Conservation (phyloP, 2,113 vertebrate species). For the Ictalurus furcatus region DNA sequence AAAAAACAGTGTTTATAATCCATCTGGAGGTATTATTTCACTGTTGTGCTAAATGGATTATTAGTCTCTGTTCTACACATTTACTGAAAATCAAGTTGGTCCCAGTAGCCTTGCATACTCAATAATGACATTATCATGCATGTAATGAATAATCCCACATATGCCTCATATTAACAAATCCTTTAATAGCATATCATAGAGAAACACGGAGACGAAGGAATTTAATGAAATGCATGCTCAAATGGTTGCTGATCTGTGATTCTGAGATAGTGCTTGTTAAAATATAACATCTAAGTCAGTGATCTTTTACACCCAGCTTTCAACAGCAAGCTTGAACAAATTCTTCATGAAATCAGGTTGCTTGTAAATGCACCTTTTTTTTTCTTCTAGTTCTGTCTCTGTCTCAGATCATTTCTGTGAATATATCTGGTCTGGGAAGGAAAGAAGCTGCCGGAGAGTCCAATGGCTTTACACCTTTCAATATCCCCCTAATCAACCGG, state of each 20-base stretch:
- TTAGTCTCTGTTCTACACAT: conserved; percentile 37
- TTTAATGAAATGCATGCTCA: conserved; percentile 45
- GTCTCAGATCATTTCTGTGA: not conserved
- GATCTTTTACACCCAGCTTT: conserved; percentile 25
- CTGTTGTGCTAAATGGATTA: conserved; percentile 45
- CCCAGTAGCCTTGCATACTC: conserved; percentile 43
- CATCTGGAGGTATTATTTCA: conserved; percentile 40
- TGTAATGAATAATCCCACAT: conserved; percentile 56
- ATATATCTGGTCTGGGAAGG: not conserved
- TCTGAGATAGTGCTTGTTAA: conserved; percentile 38
- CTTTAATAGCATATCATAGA: conserved; percentile 49
- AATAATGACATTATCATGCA: conserved; percentile 57
- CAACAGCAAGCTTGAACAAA: not conserved
- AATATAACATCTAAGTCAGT: conserved; percentile 19
- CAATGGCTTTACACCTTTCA: conserved; percentile 47
- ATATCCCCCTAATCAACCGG: conserved; percentile 52
- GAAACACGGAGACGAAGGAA: conserved; percentile 39
- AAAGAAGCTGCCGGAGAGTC: conserved; percentile 16
- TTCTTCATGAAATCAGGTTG: not conserved
- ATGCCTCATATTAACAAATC: conserved; percentile 54
- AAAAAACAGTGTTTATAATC: conserved; percentile 22
- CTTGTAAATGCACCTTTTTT: too few relatives aligned
- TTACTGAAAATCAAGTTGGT: conserved; percentile 40
- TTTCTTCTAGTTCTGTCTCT: not conserved
- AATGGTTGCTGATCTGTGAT: conserved; percentile 34